Conservation (phyloP, 2,888 invertebrate species). For the Polydrusus tereticollis region DNA sequence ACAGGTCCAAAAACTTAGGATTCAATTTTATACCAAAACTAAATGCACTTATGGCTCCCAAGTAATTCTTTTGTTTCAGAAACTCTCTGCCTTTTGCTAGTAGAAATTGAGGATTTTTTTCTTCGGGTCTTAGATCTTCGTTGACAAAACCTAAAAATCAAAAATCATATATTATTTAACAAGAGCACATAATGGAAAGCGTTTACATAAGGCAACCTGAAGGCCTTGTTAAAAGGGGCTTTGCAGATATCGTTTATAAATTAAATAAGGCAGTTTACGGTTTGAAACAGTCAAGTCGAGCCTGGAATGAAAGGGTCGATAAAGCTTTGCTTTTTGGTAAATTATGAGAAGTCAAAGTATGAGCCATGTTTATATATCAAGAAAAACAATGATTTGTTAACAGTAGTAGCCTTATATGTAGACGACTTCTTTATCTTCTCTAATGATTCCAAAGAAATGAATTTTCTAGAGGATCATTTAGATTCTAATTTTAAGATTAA, state of each 20-base stretch:
- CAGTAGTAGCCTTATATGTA: constrained; percentile 49
- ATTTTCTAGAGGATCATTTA: constrained; percentile 42
- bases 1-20: constrained; percentile 79
- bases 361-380: constrained; percentile 9
- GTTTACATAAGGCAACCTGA: constrained; percentile 53
- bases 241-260: background rate
- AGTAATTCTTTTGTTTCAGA: constrained; percentile 79
- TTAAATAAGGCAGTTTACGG: background rate
- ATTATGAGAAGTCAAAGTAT: background rate
- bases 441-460: constrained; percentile 36
- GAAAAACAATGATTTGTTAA: constrained; percentile 20
- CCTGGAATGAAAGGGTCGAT: background rate
- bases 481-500: constrained; percentile 47
- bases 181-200: constrained; percentile 31
- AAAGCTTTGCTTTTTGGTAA: background rate
- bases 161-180: background rate
- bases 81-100: constrained; percentile 86
- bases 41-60: constrained; percentile 87
- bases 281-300: background rate
- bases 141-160: constrained; percentile 73
- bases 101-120: constrained; percentile 86
- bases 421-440: constrained; percentile 53
- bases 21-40: constrained; percentile 82
- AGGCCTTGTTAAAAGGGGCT: constrained; percentile 3
- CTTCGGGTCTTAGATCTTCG: constrained; percentile 82